Conservation (phyloP, 2,113 vertebrate genomes). For the Neolamprologus kungweensis region DNA sequence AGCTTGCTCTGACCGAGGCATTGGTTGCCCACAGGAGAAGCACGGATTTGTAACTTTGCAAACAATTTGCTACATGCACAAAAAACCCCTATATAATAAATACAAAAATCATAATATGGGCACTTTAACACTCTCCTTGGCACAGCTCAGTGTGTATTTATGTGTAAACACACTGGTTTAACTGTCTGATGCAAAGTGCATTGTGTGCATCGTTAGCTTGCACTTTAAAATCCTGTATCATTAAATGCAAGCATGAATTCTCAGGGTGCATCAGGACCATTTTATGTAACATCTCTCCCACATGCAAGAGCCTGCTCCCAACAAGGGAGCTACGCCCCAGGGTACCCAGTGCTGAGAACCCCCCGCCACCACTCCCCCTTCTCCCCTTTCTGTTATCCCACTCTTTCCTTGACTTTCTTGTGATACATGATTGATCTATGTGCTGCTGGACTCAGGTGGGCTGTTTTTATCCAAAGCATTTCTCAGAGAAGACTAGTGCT, state of each 20-base stretch:
- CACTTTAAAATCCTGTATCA: slow-evolving; percentile 2
- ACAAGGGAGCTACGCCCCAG: neutral
- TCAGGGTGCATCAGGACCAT: slow-evolving; percentile 1
- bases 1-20: neutral
- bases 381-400: slow-evolving; percentile 29
- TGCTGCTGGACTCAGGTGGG: slow-evolving; percentile 58
- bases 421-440: slow-evolving; percentile 64
- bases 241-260: neutral
- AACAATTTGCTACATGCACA: neutral
- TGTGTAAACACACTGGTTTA: slow-evolving; percentile 38
- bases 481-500: slow-evolving; percentile 43
- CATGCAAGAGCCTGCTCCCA: slow-evolving; percentile 1
- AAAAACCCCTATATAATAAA: neutral
- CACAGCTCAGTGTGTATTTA: slow-evolving; percentile 19
- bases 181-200: slow-evolving; percentile 55
- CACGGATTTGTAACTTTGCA: neutral
- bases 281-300: neutral
- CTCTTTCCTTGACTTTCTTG: slow-evolving; percentile 43
- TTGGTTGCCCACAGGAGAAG: neutral
- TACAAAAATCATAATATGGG: neutral
- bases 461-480: slow-evolving; percentile 54
- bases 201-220: slow-evolving; percentile 21
- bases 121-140: neutral
- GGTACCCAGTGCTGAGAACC: slow-evolving; percentile 18
- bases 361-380: neutral